These are phyloP conservation scores for Empidonax alnorum DNA, from an alignment of 2,113 vertebrate species.

Conservation along the genomic window DNA sequence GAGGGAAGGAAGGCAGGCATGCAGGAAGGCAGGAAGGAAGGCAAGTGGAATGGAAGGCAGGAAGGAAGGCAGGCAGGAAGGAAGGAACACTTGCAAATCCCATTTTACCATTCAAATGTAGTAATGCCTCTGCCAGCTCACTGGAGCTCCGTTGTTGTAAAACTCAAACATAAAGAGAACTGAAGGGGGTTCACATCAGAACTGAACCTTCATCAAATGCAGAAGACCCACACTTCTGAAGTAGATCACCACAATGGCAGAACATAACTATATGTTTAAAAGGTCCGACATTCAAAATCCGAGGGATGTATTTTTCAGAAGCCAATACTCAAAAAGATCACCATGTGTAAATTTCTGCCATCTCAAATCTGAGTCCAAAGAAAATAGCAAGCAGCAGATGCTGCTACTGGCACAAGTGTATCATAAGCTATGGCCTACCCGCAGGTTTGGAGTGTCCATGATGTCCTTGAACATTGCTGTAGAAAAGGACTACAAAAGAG, in stretches of 20 bases:
- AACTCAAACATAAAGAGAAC: not conserved
- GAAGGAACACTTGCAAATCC: not conserved
- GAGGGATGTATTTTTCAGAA: not conserved
- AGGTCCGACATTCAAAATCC: not conserved
- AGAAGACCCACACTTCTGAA: not conserved
- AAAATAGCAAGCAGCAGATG: conserved; percentile 52
- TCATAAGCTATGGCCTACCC: not conserved
- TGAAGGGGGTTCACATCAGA: not conserved
- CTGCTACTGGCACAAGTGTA: not conserved
- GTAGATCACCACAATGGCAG: not conserved
- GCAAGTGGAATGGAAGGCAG: not conserved
- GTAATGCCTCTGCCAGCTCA: not conserved
- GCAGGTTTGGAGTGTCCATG: not conserved
- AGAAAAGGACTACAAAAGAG: not conserved
- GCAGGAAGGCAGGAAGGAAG: fast-evolving
- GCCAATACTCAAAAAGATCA: conserved; percentile 9
- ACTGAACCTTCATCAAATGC: not conserved
- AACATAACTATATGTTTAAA: not conserved
- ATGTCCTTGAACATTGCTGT: not conserved
- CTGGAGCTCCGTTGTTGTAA: not conserved
- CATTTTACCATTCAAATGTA: not conserved
- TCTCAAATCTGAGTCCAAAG: conserved; percentile 16
- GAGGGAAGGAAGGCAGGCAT: no score
- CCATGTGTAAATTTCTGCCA: not conserved
- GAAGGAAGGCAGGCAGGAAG: not conserved